Evolutionary conservation across 2,113 vertebrate genomes (phyloP).

Genomic region (Podocnemis expansa): DNA sequence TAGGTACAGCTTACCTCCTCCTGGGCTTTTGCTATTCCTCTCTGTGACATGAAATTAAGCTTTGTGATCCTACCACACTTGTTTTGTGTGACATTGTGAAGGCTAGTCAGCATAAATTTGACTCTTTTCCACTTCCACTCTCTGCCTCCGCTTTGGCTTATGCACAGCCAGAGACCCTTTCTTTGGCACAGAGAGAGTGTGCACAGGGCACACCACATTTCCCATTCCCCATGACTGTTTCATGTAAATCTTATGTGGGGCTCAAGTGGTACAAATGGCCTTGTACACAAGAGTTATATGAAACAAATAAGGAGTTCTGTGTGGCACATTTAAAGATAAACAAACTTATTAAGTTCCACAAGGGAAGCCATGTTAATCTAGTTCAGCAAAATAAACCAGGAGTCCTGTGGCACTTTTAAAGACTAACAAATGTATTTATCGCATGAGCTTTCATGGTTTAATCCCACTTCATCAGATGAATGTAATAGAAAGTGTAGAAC

Average conservation of each 20-base stretch:
- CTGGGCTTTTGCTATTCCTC: neutral
- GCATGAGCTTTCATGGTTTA: too few species aligned
- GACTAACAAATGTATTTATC: too few species aligned
- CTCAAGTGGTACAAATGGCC: neutral
- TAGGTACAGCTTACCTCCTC: slow-evolving; percentile 1
- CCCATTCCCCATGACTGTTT: too few species aligned
- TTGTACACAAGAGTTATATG: fast-evolving
- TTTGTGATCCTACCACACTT: neutral
- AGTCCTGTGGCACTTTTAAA: too few species aligned
- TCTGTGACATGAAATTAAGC: neutral
- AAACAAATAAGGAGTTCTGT: too few species aligned
- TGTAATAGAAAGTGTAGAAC: too few species aligned
- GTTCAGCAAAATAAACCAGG: too few species aligned
- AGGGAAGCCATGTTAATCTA: too few species aligned
- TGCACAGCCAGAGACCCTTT: neutral
- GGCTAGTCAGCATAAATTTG: fast-evolving
- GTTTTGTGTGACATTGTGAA: neutral
- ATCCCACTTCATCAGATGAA: too few species aligned
- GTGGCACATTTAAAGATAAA: too few species aligned
- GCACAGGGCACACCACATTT: neutral
- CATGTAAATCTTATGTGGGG: neutral
- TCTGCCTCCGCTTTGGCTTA: neutral
- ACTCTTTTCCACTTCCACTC: neutral
- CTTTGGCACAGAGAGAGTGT: neutral
- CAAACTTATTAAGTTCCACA: too few species aligned